Evolutionary conservation across 2,888 invertebrate species (phyloP), one percentile per base, ranked within the genome.

Genomic region (Lamproptera curius): DNA sequence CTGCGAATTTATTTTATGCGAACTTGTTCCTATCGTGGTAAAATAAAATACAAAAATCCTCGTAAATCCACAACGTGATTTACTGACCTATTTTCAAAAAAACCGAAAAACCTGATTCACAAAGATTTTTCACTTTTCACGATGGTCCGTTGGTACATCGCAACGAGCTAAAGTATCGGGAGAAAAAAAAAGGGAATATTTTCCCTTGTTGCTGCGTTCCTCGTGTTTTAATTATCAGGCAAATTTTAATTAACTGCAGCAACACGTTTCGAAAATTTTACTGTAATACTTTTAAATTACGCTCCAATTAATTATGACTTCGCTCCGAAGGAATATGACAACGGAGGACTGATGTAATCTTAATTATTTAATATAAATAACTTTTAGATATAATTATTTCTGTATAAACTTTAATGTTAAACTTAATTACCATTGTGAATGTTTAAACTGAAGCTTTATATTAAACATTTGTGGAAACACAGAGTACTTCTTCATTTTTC

Each of bases 211-310:
- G 35, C 34, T 36, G 1, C 31, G 15, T 15, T 36, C 35, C 26
- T 41, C 17, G 31, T 15, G 20, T 47, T 47, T 36, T 47, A 47
- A 36, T 41, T 47, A 37, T 42, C 41, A 37, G 36, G 42, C 35
- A 46, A 46, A 46, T 47, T 47, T 47, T 47, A 47, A 47, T 47
- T 42, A 47, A 42, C 46, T 47, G 15, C 36, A 16, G 37, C 36
- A 42, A 47, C 46, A 42, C 42, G 41, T 37, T 31, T 42, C n/a
- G n/a, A 16, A 23, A 37, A 37, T n/a, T n/a, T 10, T 34, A 17
- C n/a, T 8, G n/a, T 23, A 16, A 38, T 45, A 17, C 33, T 44
- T 20, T 44, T 20, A 41, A 31, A 9, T 47, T 33, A 15, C 11
- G 28, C 40, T 36, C 16, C 9, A 15, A n/a, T 14, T 46, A 31